Evolutionary conservation across 2,113 vertebrate genomes (phyloP).

Genomic region (Mungos mungo): DNA sequence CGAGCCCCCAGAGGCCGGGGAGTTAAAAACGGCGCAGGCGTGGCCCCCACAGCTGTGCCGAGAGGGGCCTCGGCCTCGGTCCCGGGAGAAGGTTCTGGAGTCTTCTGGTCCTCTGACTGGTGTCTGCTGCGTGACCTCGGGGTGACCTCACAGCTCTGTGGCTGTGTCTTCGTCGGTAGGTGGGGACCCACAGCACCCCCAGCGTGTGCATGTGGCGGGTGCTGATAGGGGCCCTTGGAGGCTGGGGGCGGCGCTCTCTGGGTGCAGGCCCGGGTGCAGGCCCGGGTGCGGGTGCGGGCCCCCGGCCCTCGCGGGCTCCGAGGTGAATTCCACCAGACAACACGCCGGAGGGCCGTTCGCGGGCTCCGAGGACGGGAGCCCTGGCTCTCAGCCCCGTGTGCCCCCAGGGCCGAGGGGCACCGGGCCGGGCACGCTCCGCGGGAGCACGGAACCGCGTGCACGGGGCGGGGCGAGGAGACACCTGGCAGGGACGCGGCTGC

Average conservation of each 20-base stretch:
- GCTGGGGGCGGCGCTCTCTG: background rate
- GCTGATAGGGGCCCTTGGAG: background rate
- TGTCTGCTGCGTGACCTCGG: background rate
- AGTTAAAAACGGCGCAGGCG: background rate
- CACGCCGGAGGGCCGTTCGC: accelerated
- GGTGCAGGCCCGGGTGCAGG: accelerated
- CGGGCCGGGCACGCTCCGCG: background rate
- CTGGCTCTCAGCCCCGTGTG: accelerated
- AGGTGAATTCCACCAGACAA: background rate
- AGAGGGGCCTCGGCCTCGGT: background rate
- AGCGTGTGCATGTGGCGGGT: background rate
- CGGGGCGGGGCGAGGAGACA: background rate
- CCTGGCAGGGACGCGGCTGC: background rate
- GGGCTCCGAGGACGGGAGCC: background rate
- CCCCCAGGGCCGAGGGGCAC: background rate
- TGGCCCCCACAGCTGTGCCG: background rate
- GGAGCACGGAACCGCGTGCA: background rate
- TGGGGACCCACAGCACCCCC: background rate
- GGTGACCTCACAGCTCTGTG: background rate
- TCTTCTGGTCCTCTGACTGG: background rate
- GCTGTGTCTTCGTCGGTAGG: background rate
- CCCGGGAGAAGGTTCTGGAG: background rate
- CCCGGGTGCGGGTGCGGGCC: too few species aligned
- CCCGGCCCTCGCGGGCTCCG: background rate
- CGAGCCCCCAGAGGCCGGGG: background rate